These are phyloP conservation scores for Carcharodon carcharias DNA, from an alignment of 2,797 vertebrate species.

Conservation along the genomic window DNA sequence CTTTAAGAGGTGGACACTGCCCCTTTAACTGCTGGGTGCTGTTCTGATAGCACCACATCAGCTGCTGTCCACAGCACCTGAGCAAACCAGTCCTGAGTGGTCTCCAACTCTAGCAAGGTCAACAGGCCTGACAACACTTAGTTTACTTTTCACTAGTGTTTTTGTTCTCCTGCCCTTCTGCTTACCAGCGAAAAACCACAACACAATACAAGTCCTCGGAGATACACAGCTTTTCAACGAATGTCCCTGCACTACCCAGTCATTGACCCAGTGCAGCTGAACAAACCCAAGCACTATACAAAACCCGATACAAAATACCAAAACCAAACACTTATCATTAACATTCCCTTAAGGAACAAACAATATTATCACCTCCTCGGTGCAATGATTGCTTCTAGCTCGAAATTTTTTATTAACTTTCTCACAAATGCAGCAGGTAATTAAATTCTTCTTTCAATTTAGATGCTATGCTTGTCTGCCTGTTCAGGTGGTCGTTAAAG, in stretches of 20 bases:
- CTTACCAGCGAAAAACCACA: background rate
- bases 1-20: background rate
- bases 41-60: background rate
- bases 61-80: background rate
- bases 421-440: background rate
- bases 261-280: background rate
- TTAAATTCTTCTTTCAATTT: background rate
- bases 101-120: background rate
- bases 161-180: background rate
- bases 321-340: background rate
- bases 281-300: background rate
- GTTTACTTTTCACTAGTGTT: background rate
- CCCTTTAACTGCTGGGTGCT: background rate
- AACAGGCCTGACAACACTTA: background rate
- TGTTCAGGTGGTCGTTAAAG: background rate
- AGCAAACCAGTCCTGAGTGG: background rate
- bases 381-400: background rate
- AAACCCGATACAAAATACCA: background rate
- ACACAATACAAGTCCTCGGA: background rate
- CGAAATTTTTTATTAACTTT: background rate
- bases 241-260: background rate
- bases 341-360: background rate
- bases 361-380: background rate
- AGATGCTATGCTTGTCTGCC: too few relatives aligned
- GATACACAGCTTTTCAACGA: slow-evolving; percentile 1